A percentile compares a stretch with the other conserved stretches of the same genome.
Evolutionary conservation across 1,140 invertebrate genomes (phyloP).

Genomic region (Drosophila ficusphila): DNA sequence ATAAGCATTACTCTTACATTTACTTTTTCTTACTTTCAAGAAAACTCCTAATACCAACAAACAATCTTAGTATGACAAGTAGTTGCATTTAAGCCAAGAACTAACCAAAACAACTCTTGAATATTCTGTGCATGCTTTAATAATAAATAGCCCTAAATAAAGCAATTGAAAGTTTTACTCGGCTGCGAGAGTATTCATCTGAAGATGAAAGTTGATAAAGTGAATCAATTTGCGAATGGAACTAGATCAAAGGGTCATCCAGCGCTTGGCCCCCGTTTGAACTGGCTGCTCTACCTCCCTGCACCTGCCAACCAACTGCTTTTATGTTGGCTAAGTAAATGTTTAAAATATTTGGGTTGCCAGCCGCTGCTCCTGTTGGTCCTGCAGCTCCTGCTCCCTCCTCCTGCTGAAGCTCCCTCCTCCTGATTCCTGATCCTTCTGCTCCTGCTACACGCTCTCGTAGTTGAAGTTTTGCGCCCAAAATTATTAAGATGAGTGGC

Average conservation of each 20-base stretch:
- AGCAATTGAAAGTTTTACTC: slow-evolving; percentile 25
- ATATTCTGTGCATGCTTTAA: not conserved
- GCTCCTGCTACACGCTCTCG: slow-evolving; percentile 39
- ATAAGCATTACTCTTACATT: no score
- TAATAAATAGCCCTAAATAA: slow-evolving; percentile 15
- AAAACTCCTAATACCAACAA: no score
- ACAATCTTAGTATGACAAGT: no score
- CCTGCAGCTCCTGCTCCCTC: slow-evolving; percentile 3
- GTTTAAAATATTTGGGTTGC: slow-evolving; percentile 74
- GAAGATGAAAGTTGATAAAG: slow-evolving; percentile 27
- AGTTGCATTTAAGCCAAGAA: not conserved
- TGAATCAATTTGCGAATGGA: slow-evolving; percentile 45
- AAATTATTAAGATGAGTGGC: slow-evolving; percentile 83
- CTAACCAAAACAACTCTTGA: not conserved
- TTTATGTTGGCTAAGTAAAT: slow-evolving; percentile 72
- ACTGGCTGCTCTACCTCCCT: slow-evolving; percentile 13
- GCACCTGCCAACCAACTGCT: slow-evolving; percentile 15
- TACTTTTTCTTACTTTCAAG: no score
- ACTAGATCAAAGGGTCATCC: slow-evolving; percentile 49
- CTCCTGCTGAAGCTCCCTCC: not conserved
- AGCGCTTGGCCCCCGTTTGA: slow-evolving; percentile 2
- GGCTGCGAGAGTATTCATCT: slow-evolving; percentile 5
- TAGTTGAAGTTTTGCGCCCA: slow-evolving; percentile 72
- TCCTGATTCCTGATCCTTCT: not conserved
- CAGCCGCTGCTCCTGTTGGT: slow-evolving; percentile 18